Base-by-base conservation (phyloP, 2,797 vertebrate genomes). In the Enteromius paludinosus region DNA sequence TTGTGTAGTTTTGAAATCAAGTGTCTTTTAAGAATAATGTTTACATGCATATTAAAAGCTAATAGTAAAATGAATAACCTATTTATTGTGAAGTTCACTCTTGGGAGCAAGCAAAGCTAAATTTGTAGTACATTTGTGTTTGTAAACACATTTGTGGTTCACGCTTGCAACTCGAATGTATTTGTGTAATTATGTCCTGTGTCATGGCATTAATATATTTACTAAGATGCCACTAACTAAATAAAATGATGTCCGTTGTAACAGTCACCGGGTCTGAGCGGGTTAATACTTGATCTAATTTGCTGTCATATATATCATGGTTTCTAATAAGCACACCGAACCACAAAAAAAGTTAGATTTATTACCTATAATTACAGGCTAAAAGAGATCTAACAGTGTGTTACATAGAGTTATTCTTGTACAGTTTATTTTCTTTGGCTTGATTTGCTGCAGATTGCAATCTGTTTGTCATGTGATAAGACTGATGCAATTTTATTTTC, bases 351-450 rank as follows among this genome's bases (percentile, higher is more conserved):
- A 43, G 38, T 28, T 75, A 28, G 23, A 18, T 41, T 61, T 61
- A 76, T 43, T 62, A 43, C 8, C 23, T 20, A 11, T 54, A 38
- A 47, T 38, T 38, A 25, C 28, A 78, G 18, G n/a, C n/a, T 30
- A 38, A 45, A 30, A 61, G 0, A 43, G 15, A 30, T 9, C 14
- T 69, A 30, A 28, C n/a, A 2, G 77, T 43, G n/a, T 69, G 10
- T 70, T 17, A 61, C 41, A 35, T 23, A 7, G 11, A 54, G 30
- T 30, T 33, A 25, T 59, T 70, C 52, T 61, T 33, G 25, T 33
- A 18, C 61, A 33, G 69, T 47, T 81, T 81, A 41, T 38, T 41
- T 35, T 74, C 15, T 54, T 49, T 81, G 38, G 75, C 25, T 20
- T 77, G 41, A 33, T 47, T 49, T 81, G 41, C 25, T 35, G 45